phyloP scores from a whole-genome alignment of 2,113 vertebrate species.

The Pluvianellus socialis region DNA sequence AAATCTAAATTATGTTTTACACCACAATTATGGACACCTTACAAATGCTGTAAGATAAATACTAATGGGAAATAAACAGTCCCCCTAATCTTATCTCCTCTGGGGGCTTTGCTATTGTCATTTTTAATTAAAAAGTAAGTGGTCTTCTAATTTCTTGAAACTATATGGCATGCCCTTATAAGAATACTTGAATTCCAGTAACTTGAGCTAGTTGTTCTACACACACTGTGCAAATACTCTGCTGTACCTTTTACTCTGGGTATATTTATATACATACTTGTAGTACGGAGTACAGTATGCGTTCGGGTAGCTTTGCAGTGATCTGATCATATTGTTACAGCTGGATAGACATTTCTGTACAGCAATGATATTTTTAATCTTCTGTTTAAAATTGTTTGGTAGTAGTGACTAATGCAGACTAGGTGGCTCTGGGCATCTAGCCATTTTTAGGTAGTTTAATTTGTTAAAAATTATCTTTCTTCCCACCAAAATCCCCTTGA shows the following conservation, averaged over 20 bases:
- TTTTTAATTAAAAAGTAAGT: neutral
- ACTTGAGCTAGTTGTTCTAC: neutral
- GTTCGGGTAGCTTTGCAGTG: neutral
- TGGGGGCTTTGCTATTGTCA: neutral
- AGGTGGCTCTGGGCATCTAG: constrained; percentile 53
- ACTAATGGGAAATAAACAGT: neutral
- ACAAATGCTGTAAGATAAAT: neutral
- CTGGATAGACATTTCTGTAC: neutral
- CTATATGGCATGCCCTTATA: neutral
- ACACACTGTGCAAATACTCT: neutral
- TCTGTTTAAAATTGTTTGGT: neutral
- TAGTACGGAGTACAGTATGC: neutral
- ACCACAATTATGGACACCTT: neutral
- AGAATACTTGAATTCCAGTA: neutral
- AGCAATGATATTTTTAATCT: constrained; percentile 9
- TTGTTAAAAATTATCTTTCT: constrained; percentile 63
- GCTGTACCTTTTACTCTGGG: neutral
- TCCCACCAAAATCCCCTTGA: constrained; percentile 54
- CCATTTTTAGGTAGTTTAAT: constrained; percentile 66
- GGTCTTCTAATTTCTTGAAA: neutral
- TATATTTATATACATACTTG: neutral
- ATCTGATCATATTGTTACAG: neutral
- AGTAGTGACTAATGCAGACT: constrained; percentile 26
- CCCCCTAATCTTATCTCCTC: neutral
- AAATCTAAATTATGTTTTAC: neutral